Percentiles rank a stretch among this genome's conserved stretches.
These are phyloP conservation scores for Furcula furcula DNA, from an alignment of 2,888 invertebrate species.

Conservation along the genomic window DNA sequence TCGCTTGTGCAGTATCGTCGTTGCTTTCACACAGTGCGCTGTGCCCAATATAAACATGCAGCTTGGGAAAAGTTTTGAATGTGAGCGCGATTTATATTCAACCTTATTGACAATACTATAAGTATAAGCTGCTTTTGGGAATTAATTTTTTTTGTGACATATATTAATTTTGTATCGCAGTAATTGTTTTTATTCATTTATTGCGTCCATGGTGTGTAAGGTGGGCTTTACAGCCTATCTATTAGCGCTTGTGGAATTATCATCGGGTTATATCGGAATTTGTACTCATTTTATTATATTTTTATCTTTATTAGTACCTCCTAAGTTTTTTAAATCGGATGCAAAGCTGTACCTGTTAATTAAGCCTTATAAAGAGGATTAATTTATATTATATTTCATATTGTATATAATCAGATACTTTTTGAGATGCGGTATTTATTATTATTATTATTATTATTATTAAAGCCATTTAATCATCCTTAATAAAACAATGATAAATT, in stretches of 20 bases:
- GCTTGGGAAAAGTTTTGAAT: conserved; percentile 26
- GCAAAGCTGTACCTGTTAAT: conserved; percentile 35
- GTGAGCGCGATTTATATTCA: conserved; percentile 21
- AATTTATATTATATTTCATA: no score
- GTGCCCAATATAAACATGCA: conserved; percentile 28
- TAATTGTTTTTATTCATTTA: conserved; percentile 79
- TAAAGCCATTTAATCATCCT: no score
- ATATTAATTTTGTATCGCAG: conserved; percentile 37
- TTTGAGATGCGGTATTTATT: no score
- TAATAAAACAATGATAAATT: no score
- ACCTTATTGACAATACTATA: conserved; percentile 26
- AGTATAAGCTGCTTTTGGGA: no score
- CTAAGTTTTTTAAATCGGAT: conserved; percentile 41
- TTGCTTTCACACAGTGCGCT: conserved; percentile 32
- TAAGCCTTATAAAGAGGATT: conserved; percentile 28
- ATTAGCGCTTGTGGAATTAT: conserved; percentile 56
- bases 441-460: no score
- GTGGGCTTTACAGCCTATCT: conserved; percentile 62
- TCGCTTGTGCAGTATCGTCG: conserved; percentile 27
- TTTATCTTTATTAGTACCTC: conserved; percentile 53
- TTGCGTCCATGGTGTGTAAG: conserved; percentile 59
- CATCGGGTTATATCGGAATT: conserved; percentile 50
- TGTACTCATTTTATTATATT: conserved; percentile 67
- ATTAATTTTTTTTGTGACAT: no score
- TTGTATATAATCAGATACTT: no score